Evolutionary conservation across 2,113 vertebrate genomes (phyloP), one percentile per base, ranked within the genome.

Genomic region (Sitta europaea): DNA sequence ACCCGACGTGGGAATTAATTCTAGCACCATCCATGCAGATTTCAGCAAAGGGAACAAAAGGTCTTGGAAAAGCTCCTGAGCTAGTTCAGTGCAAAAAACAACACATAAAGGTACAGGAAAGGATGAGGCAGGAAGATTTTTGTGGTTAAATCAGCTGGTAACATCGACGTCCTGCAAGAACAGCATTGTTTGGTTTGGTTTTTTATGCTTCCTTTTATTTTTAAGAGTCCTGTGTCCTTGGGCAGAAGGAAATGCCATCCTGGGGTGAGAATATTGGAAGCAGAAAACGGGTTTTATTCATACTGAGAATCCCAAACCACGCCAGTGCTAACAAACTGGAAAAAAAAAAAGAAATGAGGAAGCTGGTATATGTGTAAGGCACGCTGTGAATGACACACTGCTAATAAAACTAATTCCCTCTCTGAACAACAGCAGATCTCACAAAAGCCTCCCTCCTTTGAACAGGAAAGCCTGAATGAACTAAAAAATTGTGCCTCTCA

Each of bases 391-490:
- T 90, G 92, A 93, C 85, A 96, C 78, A 48, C 43, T 54, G 78
- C 55, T 94, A 88, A 94, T 88, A 92, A 93, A 94, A 94, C 65
- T 73, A 94, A 94, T 96, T 96, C 94, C 75, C 54, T 76, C 50
- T 83, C 78, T 51, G 90, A 96, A 93, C 81, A 88, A 43, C 24
- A 3, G 57, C 1, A 0, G 38, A 72, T 91, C 81, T 94, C 78
- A 92, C 77, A 95, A 94, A 93, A 90, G 71, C 38, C 6, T 82
- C 75, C 67, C 22, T 72, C 51, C 79, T 93, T 93, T 92, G 66
- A 96, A 92, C 83, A 90, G 67, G 38, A 73, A 58, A 94, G 47
- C 45, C 67, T 93, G 85, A 96, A 97, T 96, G 87, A 95, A 79
- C 71, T 83, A 55, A 96, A 74, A 89, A 80, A 73, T n/a, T 87